phyloP scores from a whole-genome alignment of 2,113 vertebrate species.

The Xenopus tropicalis region DNA sequence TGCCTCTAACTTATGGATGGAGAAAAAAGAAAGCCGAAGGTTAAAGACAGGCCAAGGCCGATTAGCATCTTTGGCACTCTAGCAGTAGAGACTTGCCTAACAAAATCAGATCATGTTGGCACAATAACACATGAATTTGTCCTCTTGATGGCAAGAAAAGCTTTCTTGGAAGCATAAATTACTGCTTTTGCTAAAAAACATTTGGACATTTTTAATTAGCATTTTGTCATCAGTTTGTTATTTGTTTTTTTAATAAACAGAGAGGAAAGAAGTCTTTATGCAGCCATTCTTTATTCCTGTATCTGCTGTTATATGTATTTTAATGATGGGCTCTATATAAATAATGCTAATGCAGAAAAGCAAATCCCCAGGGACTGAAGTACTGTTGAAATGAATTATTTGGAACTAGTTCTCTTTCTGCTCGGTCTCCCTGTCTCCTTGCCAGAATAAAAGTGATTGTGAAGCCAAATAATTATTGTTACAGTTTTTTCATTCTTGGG shows the following conservation, averaged over 20 bases:
- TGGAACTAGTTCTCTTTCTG: no score
- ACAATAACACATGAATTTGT: constrained; percentile 29
- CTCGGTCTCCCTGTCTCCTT: no score
- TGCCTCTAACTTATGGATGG: no score
- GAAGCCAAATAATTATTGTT: no score
- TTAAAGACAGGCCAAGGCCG: constrained; percentile 26
- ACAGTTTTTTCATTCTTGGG: no score
- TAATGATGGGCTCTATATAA: no score
- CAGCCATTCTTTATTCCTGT: no score
- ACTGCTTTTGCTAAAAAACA: constrained; percentile 17
- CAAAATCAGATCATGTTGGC: constrained; percentile 34
- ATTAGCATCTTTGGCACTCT: constrained; percentile 38
- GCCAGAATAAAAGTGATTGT: no score
- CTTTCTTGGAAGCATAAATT: constrained; percentile 33
- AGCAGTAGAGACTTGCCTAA: constrained; percentile 25
- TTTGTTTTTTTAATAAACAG: constrained; percentile 14
- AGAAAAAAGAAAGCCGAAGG: neutral
- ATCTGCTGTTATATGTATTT: no score
- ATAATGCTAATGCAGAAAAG: no score
- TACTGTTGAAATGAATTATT: no score
- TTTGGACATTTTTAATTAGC: constrained; percentile 36
- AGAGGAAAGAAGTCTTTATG: constrained; percentile 13
- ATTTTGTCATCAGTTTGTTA: constrained; percentile 32
- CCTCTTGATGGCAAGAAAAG: constrained; percentile 13
- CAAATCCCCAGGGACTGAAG: no score